A percentile compares a stretch with the other conserved stretches of the same genome.
These are phyloP conservation scores for Laticauda laticaudata DNA, from an alignment of 2,113 vertebrate genomes.

Conservation along the genomic window DNA sequence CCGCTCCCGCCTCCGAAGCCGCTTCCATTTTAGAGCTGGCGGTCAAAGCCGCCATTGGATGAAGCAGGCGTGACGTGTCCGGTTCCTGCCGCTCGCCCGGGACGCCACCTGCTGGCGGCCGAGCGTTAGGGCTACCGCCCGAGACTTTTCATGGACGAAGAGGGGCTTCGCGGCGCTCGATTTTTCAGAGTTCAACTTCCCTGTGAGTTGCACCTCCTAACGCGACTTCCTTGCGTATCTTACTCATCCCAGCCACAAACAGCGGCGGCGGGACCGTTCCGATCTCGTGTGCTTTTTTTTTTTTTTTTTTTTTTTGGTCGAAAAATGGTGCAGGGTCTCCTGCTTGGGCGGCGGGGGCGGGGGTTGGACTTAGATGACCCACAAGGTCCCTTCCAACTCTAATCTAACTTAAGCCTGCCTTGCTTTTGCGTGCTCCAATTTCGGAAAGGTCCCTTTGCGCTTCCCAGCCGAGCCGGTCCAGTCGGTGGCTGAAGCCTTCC, in stretches of 20 bases:
- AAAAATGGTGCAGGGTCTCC: too few relatives aligned
- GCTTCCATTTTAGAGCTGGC: not conserved
- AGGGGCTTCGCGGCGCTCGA: not conserved
- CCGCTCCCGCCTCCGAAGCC: not conserved
- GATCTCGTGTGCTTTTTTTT: not conserved
- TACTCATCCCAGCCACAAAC: not conserved
- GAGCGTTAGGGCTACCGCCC: too few relatives aligned
- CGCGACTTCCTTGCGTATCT: not conserved
- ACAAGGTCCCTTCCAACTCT: too few relatives aligned
- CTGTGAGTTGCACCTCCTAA: not conserved
- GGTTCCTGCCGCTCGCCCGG: not conserved
- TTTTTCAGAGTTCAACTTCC: too few relatives aligned
- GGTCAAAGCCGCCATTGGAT: not conserved
- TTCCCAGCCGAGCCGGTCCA: not conserved
- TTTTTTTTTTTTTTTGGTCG: too few relatives aligned
- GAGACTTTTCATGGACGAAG: not conserved
- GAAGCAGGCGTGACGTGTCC: not conserved
- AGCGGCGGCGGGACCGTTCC: too few relatives aligned
- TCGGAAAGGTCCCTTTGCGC: too few relatives aligned
- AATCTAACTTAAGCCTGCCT: too few relatives aligned
- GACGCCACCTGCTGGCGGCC: not conserved
- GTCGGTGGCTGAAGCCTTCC: not conserved
- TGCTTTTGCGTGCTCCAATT: not conserved
- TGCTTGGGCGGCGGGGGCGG: too few relatives aligned
- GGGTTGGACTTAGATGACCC: too few relatives aligned